A percentile compares a stretch with the other conserved stretches of the same genome.
phyloP scores from a whole-genome alignment of 2,888 invertebrate genomes.

The Copidosoma aretas region DNA sequence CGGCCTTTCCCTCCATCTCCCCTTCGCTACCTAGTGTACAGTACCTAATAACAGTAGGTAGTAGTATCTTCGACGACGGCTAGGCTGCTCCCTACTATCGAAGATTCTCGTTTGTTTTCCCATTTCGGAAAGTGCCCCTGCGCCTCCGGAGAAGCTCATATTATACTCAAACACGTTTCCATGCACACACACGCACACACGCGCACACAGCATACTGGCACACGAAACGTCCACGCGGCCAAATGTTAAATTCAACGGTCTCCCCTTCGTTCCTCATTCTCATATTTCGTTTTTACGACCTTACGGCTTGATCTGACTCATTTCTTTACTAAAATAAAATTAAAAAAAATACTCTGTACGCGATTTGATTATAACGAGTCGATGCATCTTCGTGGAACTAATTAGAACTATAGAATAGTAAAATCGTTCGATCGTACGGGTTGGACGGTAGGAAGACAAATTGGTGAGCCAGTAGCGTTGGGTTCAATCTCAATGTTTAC shows the following conservation, averaged over 20 bases:
- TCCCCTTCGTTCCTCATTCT: slow-evolving; percentile 12
- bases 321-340: not conserved
- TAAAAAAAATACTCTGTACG: slow-evolving; percentile 9
- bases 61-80: not conserved
- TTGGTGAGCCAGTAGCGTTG: no score
- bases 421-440: no score
- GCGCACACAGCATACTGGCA: no score
- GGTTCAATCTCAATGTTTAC: no score
- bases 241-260: slow-evolving; percentile 33
- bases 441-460: no score
- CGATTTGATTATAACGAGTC: slow-evolving; percentile 23
- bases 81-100: slow-evolving; percentile 10
- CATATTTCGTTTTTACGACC: slow-evolving; percentile 27
- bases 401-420: no score
- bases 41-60: not conserved
- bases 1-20: slow-evolving; percentile 29
- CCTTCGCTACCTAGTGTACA: slow-evolving; percentile 40
- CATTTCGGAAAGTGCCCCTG: slow-evolving; percentile 41
- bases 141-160: no score
- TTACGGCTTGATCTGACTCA: slow-evolving; percentile 10
- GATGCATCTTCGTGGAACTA: slow-evolving; percentile 2
- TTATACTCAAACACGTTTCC: no score
- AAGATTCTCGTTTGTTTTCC: slow-evolving; percentile 42
- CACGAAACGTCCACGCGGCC: slow-evolving; percentile 18
- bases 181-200: no score